Evolutionary conservation across 1,140 invertebrate genomes (phyloP), one percentile per base, ranked within the genome.

Genomic region (Drepana arcuata): DNA sequence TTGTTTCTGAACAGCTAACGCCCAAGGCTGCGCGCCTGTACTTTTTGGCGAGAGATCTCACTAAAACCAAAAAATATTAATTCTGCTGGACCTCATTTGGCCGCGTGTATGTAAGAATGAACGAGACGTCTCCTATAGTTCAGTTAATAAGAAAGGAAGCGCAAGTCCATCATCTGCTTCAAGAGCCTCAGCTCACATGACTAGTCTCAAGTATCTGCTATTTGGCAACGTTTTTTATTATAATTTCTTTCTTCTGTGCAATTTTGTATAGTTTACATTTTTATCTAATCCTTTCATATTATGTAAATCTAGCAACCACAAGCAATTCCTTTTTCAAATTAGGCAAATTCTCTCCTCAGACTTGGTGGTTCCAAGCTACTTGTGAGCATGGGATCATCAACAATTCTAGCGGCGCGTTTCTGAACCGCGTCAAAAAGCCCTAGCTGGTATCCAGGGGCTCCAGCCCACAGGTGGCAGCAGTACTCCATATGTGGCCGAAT

Each of bases 81-180:
- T 26, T n/a, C 24, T 26, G 24, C 24, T 26, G 24, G 24, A 26
- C 24, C 24, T 26, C 24, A 4, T n/a, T n/a, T 26, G 24, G 24
- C 2, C 6, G 10, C 6, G 24, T 26, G n/a, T 26, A n/a, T 10
- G 4, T 26, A 2, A 26, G 24, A 10, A 26, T n/a, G n/a, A 26
- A 3, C 2, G 24, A 26, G 2, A 10, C 6, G 2, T 4, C 24
- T 26, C 24, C 24, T 3, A 3, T 10, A 6, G n/a, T 26, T 3
- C n/a, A n/a, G n/a, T 10, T 26, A 26, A 10, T 26, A 6, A 26
- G 10, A 7, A 26, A 10, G 2, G 24, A 26, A 10, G n/a, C 6
- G 4, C 24, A 26, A 26, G 10, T 26, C 2, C 2, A 26, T n/a
- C 4, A 10, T n/a, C 24, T 26, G 2, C 24, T 26, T 26, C n/a